Evolutionary conservation across 2,113 vertebrate genomes (phyloP).

Genomic region (Dromaius novaehollandiae): DNA sequence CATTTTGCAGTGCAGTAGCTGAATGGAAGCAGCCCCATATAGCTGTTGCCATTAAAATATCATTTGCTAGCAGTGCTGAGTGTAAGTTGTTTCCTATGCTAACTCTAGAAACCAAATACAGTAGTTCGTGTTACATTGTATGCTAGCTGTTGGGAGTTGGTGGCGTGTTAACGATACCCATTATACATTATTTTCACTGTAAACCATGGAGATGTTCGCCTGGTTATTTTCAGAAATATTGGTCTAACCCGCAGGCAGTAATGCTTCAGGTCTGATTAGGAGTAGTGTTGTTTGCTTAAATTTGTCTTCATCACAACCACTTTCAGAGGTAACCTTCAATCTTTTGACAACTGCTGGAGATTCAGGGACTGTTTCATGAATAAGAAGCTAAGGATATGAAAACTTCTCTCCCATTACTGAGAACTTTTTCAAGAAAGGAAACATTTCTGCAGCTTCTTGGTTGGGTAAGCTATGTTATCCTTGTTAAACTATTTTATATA

Average conservation of each 20-base stretch:
- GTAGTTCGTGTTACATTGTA: not conserved
- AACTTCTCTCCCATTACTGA: not conserved
- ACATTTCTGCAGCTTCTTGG: not conserved
- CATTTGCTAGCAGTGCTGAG: constrained; percentile 39
- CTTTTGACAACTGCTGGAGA: not conserved
- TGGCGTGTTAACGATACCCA: not conserved
- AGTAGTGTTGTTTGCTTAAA: not conserved
- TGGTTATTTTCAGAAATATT: not conserved
- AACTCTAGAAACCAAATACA: constrained; percentile 17
- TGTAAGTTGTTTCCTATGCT: constrained; percentile 35
- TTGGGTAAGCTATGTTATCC: not conserved
- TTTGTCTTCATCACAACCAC: not conserved
- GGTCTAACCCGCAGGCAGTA: constrained; percentile 67
- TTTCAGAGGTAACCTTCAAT: constrained; percentile 56
- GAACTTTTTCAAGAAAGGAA: not conserved
- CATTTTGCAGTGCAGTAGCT: constrained; percentile 23
- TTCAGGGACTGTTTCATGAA: not conserved
- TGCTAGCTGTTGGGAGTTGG: constrained; percentile 4
- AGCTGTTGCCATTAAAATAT: constrained; percentile 60
- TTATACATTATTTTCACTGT: not conserved
- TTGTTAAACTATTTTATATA: not conserved
- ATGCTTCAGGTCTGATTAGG: constrained; percentile 57
- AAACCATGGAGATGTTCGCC: not conserved
- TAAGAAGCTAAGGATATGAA: not conserved
- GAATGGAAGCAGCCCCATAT: constrained; percentile 12